These are phyloP conservation scores for Sebastes melanostomus DNA, from an alignment of 2,797 vertebrate genomes.

Conservation along the genomic window DNA sequence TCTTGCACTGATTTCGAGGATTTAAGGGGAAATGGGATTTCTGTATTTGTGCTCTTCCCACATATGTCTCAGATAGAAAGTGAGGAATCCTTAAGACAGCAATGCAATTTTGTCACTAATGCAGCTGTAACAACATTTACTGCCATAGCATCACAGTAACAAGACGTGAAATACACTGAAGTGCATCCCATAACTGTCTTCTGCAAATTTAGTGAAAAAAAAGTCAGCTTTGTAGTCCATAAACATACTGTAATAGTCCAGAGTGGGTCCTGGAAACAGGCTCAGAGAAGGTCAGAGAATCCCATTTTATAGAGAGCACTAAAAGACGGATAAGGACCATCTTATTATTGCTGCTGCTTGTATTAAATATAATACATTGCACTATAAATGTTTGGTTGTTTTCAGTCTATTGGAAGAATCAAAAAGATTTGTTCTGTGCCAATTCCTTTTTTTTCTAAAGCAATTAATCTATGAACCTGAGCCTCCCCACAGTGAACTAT, in stretches of 20 bases:
- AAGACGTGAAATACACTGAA: neutral
- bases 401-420: neutral
- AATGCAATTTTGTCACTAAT: neutral
- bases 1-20: constrained; percentile 69
- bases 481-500: neutral
- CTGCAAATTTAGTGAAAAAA: neutral
- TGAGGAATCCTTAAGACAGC: constrained; percentile 8
- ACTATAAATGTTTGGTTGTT: neutral
- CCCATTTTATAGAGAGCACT: neutral
- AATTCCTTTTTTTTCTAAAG: neutral
- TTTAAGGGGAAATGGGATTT: constrained; percentile 63
- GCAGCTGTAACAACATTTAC: neutral
- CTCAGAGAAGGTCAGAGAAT: neutral
- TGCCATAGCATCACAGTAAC: neutral
- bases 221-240: neutral
- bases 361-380: neutral
- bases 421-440: neutral
- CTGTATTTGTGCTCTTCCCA: constrained; percentile 53
- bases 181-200: neutral
- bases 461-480: neutral
- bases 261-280: neutral
- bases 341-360: neutral
- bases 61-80: constrained; percentile 47
- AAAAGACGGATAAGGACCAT: neutral
- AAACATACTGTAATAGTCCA: neutral